A percentile compares a stretch with the other conserved stretches of the same genome.
phyloP scores from a whole-genome alignment of 2,797 vertebrate species.

The Phrynocephalus guinanensis region DNA sequence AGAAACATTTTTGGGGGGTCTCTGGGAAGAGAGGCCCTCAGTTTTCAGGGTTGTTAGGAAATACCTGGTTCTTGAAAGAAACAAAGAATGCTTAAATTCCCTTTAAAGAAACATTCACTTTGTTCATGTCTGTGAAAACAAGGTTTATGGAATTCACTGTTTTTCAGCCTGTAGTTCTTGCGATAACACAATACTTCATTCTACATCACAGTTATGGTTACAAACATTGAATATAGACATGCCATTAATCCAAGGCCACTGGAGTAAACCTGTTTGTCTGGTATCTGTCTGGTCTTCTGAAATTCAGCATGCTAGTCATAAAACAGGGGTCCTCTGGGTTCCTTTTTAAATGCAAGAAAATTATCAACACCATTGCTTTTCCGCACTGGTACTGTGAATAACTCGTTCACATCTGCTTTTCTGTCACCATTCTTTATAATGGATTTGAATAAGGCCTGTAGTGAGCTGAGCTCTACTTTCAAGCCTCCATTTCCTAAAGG shows the following conservation, averaged over 20 bases:
- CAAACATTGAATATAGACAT: slow-evolving; percentile 58
- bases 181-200: slow-evolving; percentile 70
- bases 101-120: slow-evolving; percentile 23
- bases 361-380: slow-evolving; percentile 64
- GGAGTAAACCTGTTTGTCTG: slow-evolving; percentile 44
- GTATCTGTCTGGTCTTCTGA: slow-evolving; percentile 49
- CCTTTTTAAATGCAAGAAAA: slow-evolving; percentile 55
- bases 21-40: slow-evolving; percentile 8
- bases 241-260: slow-evolving; percentile 59
- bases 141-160: slow-evolving; percentile 56
- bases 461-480: background rate
- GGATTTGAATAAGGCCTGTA: slow-evolving; percentile 43
- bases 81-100: background rate
- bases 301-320: slow-evolving; percentile 49
- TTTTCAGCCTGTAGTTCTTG: slow-evolving; percentile 49
- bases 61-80: slow-evolving; percentile 1
- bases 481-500: slow-evolving; percentile 12
- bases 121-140: slow-evolving; percentile 49
- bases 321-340: slow-evolving; percentile 61
- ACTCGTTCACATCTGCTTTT: slow-evolving; percentile 61
- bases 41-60: slow-evolving; percentile 6
- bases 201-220: slow-evolving; percentile 59
- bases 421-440: slow-evolving; percentile 54
- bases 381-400: slow-evolving; percentile 35
- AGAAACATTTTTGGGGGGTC: background rate